Percentiles rank a stretch among this genome's conserved stretches.
Conservation (phyloP, 2,113 vertebrate genomes). For the Paraplagusia blochii region DNA sequence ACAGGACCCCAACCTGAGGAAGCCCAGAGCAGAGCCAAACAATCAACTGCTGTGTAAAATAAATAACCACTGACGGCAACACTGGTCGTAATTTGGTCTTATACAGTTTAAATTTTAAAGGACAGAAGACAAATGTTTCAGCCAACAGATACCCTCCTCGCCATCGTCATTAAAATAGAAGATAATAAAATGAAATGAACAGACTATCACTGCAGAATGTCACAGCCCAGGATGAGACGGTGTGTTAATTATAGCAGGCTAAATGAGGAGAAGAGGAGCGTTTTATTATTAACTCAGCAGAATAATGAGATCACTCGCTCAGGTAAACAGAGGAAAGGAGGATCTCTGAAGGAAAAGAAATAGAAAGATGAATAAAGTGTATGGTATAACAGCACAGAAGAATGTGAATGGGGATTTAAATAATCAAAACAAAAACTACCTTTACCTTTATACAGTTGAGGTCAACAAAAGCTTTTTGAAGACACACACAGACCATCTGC, state of each 20-base stretch:
- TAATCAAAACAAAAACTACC: too few species aligned
- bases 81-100: neutral
- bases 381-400: too few species aligned
- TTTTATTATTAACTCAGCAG: slow-evolving; percentile 15
- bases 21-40: neutral
- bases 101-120: too few species aligned
- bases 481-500: too few species aligned
- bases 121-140: too few species aligned
- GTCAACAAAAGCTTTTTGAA: too few species aligned
- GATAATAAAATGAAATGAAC: too few species aligned
- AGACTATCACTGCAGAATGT: too few species aligned
- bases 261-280: slow-evolving; percentile 11
- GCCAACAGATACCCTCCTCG: neutral
- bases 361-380: too few species aligned
- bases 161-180: slow-evolving; percentile 1
- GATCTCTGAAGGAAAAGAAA: neutral
- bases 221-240: neutral
- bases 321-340: slow-evolving; percentile 8
- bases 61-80: neutral
- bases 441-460: too few species aligned
- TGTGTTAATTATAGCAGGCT: slow-evolving; percentile 15
- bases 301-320: slow-evolving; percentile 32
- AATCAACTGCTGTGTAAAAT: neutral
- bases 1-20: slow-evolving; percentile 22
- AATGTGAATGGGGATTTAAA: too few species aligned